A percentile compares a stretch with the other conserved stretches of the same genome.
These are phyloP conservation scores for Pocillopora verrucosa DNA, from an alignment of 64 coral and sea anemone species.

Conservation along the genomic window DNA sequence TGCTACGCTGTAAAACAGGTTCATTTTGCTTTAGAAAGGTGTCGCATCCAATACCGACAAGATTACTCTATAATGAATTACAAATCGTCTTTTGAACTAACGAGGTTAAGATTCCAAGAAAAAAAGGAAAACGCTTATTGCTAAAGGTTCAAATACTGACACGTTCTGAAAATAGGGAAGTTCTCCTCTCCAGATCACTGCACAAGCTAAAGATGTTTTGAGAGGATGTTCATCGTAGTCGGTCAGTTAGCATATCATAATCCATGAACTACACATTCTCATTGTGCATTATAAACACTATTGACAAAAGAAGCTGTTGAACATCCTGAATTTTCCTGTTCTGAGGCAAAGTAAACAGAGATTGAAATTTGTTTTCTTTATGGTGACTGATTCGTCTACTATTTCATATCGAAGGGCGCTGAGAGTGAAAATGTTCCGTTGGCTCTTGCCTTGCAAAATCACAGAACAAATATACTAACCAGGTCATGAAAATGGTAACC, in stretches of 20 bases:
- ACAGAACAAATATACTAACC: not conserved
- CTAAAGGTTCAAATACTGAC: not conserved
- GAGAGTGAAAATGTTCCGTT: not conserved
- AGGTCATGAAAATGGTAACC: not conserved
- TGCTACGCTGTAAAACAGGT: too few species aligned
- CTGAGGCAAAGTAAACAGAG: not conserved
- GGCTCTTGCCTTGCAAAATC: not conserved
- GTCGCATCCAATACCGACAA: too few species aligned
- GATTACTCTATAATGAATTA: too few species aligned
- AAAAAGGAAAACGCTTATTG: not conserved
- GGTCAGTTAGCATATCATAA: too few species aligned
- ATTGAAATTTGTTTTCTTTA: not conserved
- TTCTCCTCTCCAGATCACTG: not conserved
- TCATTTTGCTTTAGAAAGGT: too few species aligned
- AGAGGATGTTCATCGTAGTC: not conserved
- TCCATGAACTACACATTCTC: too few species aligned
- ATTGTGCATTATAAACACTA: not conserved
- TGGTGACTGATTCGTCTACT: not conserved
- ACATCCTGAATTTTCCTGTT: not conserved
- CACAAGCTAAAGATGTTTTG: not conserved
- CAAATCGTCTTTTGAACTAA: too few species aligned
- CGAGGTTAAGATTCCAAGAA: not conserved
- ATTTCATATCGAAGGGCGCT: too few species aligned
- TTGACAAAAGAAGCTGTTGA: not conserved
- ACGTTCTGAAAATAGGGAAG: too few species aligned